These are phyloP conservation scores for Mythimna pallens DNA, from an alignment of 2,888 invertebrate genomes.

Conservation along the genomic window DNA sequence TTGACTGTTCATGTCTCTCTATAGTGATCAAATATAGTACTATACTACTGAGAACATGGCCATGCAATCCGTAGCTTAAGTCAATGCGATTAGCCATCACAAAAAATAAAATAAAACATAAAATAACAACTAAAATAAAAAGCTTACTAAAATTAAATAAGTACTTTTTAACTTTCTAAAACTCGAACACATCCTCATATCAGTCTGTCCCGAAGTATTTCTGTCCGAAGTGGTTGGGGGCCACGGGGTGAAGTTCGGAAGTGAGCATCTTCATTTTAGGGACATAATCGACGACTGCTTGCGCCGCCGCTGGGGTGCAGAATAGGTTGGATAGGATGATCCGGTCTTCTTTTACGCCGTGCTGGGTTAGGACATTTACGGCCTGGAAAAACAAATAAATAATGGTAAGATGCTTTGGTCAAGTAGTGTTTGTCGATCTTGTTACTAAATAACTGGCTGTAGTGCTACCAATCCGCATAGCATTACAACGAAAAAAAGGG, in stretches of 20 bases:
- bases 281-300: conserved; percentile 95
- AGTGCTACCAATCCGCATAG: no score
- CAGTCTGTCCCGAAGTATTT: conserved; percentile 99
- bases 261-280: conserved; percentile 98
- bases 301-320: conserved; percentile 97
- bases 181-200: conserved; percentile 71
- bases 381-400: conserved; percentile 91
- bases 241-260: conserved; percentile 98
- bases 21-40: no score
- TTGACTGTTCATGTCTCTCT: no score
- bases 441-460: no score
- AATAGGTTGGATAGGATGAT: conserved; percentile 99
- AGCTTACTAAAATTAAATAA: conserved; percentile 42
- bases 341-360: conserved; percentile 97
- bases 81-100: no score
- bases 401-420: no score
- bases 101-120: no score
- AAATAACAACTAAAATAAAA: conserved; percentile 28
- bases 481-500: no score
- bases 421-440: no score
- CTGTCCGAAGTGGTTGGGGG: conserved; percentile 99
- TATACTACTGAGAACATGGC: no score
- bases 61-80: no score
- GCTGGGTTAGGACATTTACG: conserved; percentile 97
- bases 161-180: conserved; percentile 31